These are phyloP conservation scores for Ctenodactylus gundi DNA, from an alignment of 2,113 vertebrate genomes.

Conservation along the genomic window DNA sequence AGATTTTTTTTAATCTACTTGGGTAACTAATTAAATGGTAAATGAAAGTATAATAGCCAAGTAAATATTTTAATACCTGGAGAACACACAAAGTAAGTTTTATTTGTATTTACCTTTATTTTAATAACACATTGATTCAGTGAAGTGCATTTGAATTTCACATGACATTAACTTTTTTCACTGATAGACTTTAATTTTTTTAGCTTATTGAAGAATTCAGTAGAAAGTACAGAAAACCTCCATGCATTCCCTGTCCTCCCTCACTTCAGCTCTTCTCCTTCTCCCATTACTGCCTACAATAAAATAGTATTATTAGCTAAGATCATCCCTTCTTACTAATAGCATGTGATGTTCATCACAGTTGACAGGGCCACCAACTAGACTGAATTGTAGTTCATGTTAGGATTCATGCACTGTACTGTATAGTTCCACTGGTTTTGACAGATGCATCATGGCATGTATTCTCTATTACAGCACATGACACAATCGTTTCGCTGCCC, in stretches of 20 bases:
- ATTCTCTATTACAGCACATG: background rate
- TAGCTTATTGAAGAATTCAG: background rate
- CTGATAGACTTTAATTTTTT: background rate
- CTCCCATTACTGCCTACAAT: background rate
- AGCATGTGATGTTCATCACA: background rate
- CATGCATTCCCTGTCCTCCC: background rate
- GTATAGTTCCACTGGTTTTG: background rate
- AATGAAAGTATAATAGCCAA: constrained; percentile 43
- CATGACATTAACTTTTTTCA: background rate
- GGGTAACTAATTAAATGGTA: background rate
- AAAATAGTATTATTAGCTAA: background rate
- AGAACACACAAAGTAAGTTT: constrained; percentile 11
- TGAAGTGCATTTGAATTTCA: constrained; percentile 23
- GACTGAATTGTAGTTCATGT: background rate
- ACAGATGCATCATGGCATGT: background rate
- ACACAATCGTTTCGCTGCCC: background rate
- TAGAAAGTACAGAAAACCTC: background rate
- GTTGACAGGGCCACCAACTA: background rate
- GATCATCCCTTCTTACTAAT: background rate
- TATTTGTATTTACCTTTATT: constrained; percentile 33
- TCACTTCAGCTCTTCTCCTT: background rate
- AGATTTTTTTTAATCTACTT: background rate
- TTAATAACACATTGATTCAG: background rate
- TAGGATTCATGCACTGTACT: background rate
- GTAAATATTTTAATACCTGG: constrained; percentile 25